Percentiles rank a stretch among this genome's conserved stretches.
Conservation (phyloP, 2,797 vertebrate species). For the Hylomyscus alleni region DNA sequence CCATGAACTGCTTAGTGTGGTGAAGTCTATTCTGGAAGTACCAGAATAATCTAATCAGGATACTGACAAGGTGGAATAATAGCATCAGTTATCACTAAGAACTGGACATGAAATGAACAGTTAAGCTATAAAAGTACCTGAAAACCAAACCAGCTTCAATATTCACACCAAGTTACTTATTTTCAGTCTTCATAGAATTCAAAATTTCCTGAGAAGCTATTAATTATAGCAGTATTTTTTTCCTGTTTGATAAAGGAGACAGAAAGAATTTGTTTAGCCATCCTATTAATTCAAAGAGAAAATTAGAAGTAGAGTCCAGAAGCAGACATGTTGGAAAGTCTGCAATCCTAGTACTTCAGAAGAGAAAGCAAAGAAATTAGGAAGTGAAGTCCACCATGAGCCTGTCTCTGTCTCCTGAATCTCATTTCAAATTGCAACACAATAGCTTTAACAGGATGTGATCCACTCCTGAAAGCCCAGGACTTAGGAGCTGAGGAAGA, state of each 20-base stretch:
- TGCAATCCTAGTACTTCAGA: neutral
- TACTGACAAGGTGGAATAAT: neutral
- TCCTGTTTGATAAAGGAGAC: neutral
- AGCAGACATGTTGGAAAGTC: neutral
- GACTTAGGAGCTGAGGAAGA: neutral
- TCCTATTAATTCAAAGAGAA: neutral
- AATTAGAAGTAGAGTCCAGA: neutral
- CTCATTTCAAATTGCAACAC: neutral
- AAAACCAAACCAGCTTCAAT: neutral
- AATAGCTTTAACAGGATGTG: neutral
- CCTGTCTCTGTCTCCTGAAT: slow-evolving; percentile 16
- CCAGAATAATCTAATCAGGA: no score
- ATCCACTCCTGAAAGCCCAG: no score
- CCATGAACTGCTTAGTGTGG: neutral
- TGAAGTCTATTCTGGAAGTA: slow-evolving; percentile 79
- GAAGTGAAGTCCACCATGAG: neutral
- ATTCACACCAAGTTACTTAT: neutral
- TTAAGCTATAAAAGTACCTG: neutral
- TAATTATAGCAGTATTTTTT: neutral
- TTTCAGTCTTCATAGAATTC: neutral
- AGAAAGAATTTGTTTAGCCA: neutral
- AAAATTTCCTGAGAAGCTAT: neutral
- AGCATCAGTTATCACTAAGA: neutral
- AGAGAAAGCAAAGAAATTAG: neutral
- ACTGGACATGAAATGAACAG: neutral